Evolutionary conservation across 2,888 invertebrate genomes (phyloP), one percentile per base, ranked within the genome.

Genomic region (Gonocerus acuteangulatus): DNA sequence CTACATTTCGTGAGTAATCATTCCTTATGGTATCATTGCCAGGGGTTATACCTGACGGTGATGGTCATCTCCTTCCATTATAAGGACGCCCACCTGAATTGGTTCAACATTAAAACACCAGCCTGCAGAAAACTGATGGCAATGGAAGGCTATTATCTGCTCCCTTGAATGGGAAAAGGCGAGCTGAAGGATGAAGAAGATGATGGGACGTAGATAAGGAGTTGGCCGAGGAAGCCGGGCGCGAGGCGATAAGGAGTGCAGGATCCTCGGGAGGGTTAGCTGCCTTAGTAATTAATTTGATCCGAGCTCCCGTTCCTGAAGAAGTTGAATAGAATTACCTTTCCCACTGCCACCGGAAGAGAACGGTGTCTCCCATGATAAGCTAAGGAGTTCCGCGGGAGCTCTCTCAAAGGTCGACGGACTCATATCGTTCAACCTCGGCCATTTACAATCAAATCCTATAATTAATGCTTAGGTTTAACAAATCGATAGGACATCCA

Each of bases 301-400:
- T 32, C 16, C 34, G 18, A 16, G 19, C 34, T 51, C 27, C 19
- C 34, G 34, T 19, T 34, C 18, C 19, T 13, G 32, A 42, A 27
- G 27, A 9, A 27, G 4, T 27, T 6, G 51, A 51, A 36, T 21
- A 51, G 36, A 51, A 51, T 51, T 51, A 36, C 34, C 34, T 51
- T 51, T 51, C 51, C 34, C 34, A 51, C 32, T 18, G 32, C 9
- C 34, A 51, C 32, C 32, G 51, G 51, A 51, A 51, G 34, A 32
- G 51, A 51, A 32, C 51, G 27, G 27, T 51, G 15, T 34, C 32
- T 32, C 32, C 27, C 27, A 51, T 19, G 34, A 32, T 27, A 13
- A 36, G 32, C 18, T 19, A 34, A 16, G 4, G 27, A 32, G 51
- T 51, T 51, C 32, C 51, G 34, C 51, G 19, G 32, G 32, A 18